Percentiles rank a stretch among this genome's conserved stretches.
phyloP scores from a whole-genome alignment of 2,888 invertebrate genomes.

The Melolontha melolontha region DNA sequence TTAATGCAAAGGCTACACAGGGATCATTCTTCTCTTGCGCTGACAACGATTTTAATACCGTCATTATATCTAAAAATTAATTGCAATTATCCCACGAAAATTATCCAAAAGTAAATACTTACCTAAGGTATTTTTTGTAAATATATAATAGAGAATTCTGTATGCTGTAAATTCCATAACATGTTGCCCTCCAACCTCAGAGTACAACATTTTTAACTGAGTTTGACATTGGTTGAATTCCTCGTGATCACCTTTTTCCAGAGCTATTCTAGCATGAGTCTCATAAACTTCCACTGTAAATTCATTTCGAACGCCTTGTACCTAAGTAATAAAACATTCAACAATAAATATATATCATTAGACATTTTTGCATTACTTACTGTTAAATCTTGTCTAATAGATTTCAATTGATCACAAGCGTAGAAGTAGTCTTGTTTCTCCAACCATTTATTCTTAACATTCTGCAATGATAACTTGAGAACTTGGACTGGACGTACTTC shows the following conservation, averaged over 20 bases:
- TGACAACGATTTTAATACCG: slow-evolving; percentile 85
- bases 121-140: slow-evolving; percentile 98
- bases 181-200: slow-evolving; percentile 81
- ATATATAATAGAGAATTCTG: slow-evolving; percentile 96
- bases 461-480: slow-evolving; percentile 84
- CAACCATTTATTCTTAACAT: slow-evolving; percentile 93
- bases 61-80: slow-evolving; percentile 83
- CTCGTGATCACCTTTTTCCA: slow-evolving; percentile 98
- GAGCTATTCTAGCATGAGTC: slow-evolving; percentile 96
- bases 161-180: slow-evolving; percentile 96
- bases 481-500: slow-evolving; percentile 93
- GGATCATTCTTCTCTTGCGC: slow-evolving; percentile 82
- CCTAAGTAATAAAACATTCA: slow-evolving; percentile 67
- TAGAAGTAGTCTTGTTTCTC: slow-evolving; percentile 94
- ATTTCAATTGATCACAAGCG: slow-evolving; percentile 98
- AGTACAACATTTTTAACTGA: slow-evolving; percentile 94
- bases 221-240: slow-evolving; percentile 99
- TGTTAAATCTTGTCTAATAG: slow-evolving; percentile 98
- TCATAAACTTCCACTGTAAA: slow-evolving; percentile 99
- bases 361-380: slow-evolving; percentile 69
- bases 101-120: slow-evolving; percentile 54
- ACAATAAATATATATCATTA: slow-evolving; percentile 12
- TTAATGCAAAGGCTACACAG: slow-evolving; percentile 87
- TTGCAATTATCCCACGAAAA: slow-evolving; percentile 24
- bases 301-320: slow-evolving; percentile 93